Evolutionary conservation across 1,140 invertebrate species (phyloP).

Genomic region (Asobara japonica): DNA sequence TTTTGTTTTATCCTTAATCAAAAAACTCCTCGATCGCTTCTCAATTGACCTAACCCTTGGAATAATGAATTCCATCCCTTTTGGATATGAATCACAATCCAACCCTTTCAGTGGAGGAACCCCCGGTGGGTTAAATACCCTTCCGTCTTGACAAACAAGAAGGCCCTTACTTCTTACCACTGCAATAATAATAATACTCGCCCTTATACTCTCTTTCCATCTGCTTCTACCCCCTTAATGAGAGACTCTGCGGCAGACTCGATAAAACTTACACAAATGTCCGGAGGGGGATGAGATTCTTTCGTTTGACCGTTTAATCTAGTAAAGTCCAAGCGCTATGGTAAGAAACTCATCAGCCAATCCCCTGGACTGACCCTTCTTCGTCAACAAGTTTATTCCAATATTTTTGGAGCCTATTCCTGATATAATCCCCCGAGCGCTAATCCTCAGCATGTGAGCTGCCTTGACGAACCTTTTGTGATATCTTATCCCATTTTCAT

Average conservation of each 20-base stretch:
- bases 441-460: conserved; percentile 42
- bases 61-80: conserved; percentile 31
- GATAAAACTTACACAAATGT: conserved; percentile 52
- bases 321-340: conserved; percentile 47
- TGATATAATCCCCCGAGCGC: conserved; percentile 37
- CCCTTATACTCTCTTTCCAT: conserved; percentile 19
- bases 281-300: not conserved
- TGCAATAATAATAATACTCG: conserved; percentile 56
- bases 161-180: conserved; percentile 43
- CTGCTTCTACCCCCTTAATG: conserved; percentile 45
- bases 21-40: conserved; percentile 25
- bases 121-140: conserved; percentile 35
- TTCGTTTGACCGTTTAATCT: conserved; percentile 51
- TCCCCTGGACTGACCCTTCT: conserved; percentile 43
- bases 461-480: conserved; percentile 23
- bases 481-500: conserved; percentile 3
- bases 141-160: conserved; percentile 56
- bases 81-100: conserved; percentile 46
- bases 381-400: conserved; percentile 53
- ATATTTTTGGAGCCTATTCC: conserved; percentile 43
- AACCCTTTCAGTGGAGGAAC: conserved; percentile 26
- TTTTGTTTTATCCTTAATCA: not conserved
- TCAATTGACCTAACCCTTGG: conserved; percentile 27
- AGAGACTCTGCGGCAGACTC: conserved; percentile 55
- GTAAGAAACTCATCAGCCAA: conserved; percentile 39